Conservation (phyloP, 2,113 vertebrate genomes). For the Pardalotus punctatus region DNA sequence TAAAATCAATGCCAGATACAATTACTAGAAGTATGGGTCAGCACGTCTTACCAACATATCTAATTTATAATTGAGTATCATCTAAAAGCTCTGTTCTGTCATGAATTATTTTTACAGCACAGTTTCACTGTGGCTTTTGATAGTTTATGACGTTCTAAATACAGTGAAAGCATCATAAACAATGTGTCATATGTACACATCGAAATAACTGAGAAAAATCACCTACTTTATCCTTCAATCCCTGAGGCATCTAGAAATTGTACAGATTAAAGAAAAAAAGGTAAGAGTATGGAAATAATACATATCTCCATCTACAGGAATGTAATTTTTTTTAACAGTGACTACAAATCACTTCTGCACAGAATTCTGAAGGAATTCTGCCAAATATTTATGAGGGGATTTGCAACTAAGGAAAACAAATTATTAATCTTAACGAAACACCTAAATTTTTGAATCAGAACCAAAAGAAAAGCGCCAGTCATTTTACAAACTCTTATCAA, state of each 20-base stretch:
- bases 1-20: slow-evolving; percentile 3
- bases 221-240: not conserved
- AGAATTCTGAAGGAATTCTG: slow-evolving; percentile 1
- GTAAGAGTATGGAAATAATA: not conserved
- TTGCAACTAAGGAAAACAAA: slow-evolving; percentile 6
- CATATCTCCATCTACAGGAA: not conserved
- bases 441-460: not conserved
- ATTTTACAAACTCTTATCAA: not conserved
- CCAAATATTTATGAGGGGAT: not conserved
- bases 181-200: not conserved
- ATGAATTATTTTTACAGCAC: slow-evolving; percentile 7
- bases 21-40: slow-evolving; percentile 9
- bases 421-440: slow-evolving; percentile 11
- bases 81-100: slow-evolving; percentile 41
- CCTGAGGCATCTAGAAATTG: slow-evolving; percentile 45
- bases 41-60: not conserved
- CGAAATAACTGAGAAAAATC: slow-evolving; percentile 51
- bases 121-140: slow-evolving; percentile 8
- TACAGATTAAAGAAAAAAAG: not conserved
- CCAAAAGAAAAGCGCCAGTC: not conserved
- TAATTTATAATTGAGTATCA: slow-evolving; percentile 43
- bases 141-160: slow-evolving; percentile 54
- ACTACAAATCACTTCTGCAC: slow-evolving; percentile 15
- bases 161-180: slow-evolving; percentile 45
- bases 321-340: slow-evolving; percentile 12